A percentile compares a stretch with the other conserved stretches of the same genome.
These are phyloP conservation scores for Columbina picui DNA, from an alignment of 2,113 vertebrate genomes.

Conservation along the genomic window DNA sequence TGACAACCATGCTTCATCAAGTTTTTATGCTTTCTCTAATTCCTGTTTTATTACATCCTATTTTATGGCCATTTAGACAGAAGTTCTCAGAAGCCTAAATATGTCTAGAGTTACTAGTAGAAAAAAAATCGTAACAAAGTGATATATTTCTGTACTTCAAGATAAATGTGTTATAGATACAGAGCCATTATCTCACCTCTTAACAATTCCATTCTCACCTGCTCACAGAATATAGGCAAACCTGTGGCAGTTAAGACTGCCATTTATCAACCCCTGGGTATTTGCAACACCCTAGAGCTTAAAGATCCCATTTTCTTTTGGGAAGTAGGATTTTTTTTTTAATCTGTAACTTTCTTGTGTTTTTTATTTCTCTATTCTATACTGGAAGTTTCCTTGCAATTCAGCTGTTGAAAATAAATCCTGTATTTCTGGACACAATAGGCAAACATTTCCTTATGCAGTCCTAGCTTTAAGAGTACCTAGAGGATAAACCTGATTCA, in stretches of 20 bases:
- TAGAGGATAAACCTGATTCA: background rate
- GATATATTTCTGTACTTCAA: background rate
- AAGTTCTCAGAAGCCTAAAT: background rate
- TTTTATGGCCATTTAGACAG: background rate
- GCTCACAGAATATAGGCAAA: background rate
- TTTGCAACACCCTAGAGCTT: background rate
- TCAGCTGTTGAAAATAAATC: background rate
- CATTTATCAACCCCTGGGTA: background rate
- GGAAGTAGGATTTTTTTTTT: background rate
- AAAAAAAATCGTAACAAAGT: background rate
- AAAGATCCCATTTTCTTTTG: conserved; percentile 1
- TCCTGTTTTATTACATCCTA: background rate
- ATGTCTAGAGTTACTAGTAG: background rate
- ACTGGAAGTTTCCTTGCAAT: background rate
- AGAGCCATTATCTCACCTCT: conserved; percentile 31
- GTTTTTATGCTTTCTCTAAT: background rate
- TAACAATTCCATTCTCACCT: conserved; percentile 45
- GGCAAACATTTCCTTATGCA: background rate
- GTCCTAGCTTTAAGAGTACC: background rate
- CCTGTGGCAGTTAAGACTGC: background rate
- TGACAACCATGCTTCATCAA: background rate
- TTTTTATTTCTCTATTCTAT: background rate
- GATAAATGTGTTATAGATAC: background rate
- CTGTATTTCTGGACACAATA: background rate
- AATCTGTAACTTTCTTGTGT: background rate